A percentile compares a stretch with the other conserved stretches of the same genome.
These are phyloP conservation scores for Pyrrhosoma nymphula DNA, from an alignment of 2,888 invertebrate genomes.

Conservation along the genomic window DNA sequence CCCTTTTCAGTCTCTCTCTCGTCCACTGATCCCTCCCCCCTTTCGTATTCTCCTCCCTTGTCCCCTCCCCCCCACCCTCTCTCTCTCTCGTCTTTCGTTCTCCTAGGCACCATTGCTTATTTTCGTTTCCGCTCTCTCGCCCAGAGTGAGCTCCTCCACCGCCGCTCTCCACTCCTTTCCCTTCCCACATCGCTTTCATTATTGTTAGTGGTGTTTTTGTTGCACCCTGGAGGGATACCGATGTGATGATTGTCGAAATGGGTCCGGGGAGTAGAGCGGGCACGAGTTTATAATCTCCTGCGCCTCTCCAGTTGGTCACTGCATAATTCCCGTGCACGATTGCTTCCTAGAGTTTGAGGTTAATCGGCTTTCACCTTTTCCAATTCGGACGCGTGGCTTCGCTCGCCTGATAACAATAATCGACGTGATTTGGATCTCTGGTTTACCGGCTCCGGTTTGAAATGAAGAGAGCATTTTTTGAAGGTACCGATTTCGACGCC, in stretches of 20 bases:
- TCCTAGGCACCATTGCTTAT: not conserved
- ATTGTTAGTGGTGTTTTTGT: not conserved
- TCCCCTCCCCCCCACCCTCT: not conserved
- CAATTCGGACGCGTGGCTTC: not conserved
- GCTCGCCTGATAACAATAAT: not conserved
- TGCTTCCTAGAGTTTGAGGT: not conserved
- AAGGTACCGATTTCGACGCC: too few relatives aligned
- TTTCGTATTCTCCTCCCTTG: not conserved
- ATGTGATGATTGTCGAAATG: slow-evolving; percentile 17
- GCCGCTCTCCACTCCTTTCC: not conserved
- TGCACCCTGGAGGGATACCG: not conserved
- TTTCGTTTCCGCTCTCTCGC: not conserved
- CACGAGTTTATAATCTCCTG: not conserved
- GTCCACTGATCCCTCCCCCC: not conserved
- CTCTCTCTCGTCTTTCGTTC: not conserved
- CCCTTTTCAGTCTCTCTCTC: not conserved
- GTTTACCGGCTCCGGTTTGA: not conserved
- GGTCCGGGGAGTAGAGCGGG: not conserved
- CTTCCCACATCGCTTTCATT: not conserved
- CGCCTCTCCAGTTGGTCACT: not conserved
- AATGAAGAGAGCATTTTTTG: too few relatives aligned
- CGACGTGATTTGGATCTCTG: not conserved
- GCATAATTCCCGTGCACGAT: not conserved
- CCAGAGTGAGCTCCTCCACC: not conserved
- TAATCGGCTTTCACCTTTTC: not conserved